Conservation (phyloP, 1,140 invertebrate genomes). For the Zaprionus ghesquierei region DNA sequence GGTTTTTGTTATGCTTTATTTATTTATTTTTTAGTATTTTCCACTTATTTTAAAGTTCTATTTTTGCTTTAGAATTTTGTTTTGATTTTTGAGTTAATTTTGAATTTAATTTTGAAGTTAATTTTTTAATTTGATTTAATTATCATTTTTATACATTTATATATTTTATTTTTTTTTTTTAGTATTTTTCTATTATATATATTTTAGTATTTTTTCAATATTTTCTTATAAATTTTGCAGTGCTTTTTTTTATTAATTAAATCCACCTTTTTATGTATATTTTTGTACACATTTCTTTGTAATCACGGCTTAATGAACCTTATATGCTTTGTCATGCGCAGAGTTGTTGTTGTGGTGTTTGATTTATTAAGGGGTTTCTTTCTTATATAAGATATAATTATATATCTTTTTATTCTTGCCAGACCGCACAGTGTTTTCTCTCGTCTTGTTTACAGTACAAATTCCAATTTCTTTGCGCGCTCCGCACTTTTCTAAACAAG, state of each 20-base stretch:
- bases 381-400: neutral
- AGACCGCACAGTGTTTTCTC: neutral
- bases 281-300: neutral
- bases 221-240: neutral
- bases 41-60: neutral
- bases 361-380: neutral
- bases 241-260: neutral
- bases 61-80: too few species aligned
- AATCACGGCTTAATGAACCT: neutral
- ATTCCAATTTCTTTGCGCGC: neutral
- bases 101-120: neutral
- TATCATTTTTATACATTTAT: neutral
- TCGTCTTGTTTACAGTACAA: neutral
- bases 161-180: neutral
- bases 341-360: neutral
- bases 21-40: neutral
- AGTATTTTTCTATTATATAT: neutral
- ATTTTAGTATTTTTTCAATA: neutral
- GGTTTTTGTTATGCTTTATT: neutral
- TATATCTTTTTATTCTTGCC: neutral
- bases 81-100: neutral
- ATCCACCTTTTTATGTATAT: neutral
- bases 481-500: slow-evolving; percentile 3
- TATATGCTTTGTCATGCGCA: neutral
- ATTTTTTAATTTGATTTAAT: neutral